Percentiles rank a stretch among this genome's conserved stretches.
Conservation (phyloP, 2,797 vertebrate genomes). For the Notamacropus eugenii region DNA sequence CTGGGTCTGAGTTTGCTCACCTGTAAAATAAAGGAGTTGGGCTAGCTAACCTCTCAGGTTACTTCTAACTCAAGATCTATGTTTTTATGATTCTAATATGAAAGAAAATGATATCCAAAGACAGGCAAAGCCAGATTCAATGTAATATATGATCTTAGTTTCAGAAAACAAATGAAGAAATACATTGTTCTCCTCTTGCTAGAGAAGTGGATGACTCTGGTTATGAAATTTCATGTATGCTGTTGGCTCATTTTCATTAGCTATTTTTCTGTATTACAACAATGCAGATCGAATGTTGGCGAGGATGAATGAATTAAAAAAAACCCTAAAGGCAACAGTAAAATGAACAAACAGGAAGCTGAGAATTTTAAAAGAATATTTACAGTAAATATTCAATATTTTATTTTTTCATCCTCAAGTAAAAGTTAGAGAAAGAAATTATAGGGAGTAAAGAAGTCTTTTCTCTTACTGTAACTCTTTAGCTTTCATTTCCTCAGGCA, state of each 20-base stretch:
- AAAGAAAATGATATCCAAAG: background rate
- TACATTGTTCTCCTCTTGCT: background rate
- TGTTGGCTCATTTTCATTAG: background rate
- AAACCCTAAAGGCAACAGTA: background rate
- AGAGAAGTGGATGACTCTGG: background rate
- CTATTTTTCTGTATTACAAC: background rate
- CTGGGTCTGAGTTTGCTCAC: background rate
- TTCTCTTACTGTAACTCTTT: conserved; percentile 34
- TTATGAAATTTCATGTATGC: background rate
- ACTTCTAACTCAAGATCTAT: background rate
- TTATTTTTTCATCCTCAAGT: conserved; percentile 34
- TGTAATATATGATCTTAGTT: background rate
- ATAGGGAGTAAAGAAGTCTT: background rate
- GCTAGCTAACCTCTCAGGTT: background rate
- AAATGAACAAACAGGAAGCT: background rate
- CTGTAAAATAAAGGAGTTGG: background rate
- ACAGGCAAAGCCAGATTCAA: background rate
- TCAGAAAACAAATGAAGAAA: background rate
- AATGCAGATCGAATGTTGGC: background rate
- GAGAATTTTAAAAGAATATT: background rate
- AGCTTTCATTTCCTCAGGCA: background rate
- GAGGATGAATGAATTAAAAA: background rate
- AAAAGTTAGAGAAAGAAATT: conserved; percentile 13
- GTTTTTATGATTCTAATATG: background rate
- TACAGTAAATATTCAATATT: conserved; percentile 20